Evolutionary conservation across 2,888 invertebrate species (phyloP), one percentile per base, ranked within the genome.

Genomic region (Andricus curvator): DNA sequence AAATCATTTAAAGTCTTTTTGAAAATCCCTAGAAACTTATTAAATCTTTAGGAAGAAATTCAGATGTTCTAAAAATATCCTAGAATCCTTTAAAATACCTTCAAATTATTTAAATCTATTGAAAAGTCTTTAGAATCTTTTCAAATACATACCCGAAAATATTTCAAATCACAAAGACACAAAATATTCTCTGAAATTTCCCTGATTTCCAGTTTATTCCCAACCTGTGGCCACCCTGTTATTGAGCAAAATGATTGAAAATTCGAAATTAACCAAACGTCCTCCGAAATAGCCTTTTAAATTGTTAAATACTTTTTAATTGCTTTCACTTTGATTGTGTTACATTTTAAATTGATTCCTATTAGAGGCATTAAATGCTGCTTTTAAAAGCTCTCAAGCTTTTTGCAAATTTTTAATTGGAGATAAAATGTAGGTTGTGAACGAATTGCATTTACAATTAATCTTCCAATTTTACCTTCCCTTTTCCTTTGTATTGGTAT

Each of bases 401-500:
- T 6, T 51, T n/a, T 51, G 51, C 2, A 8, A 0, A n/a, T 56
- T 56, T n/a, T n/a, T n/a, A n/a, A n/a, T 9, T 44, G 44, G 4
- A 15, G 15, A 15, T 15, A 17, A 48, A 48, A 48, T 48, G 48
- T 6, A 48, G 48, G 48, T 48, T 48, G 5, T 17, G 17, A 48
- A 48, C 17, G 5, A 17, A 15, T 44, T 17, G 15, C 15, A 15
- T 13, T 56, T 20, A 56, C 56, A 56, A 56, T 9, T 62, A 29
- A 44, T 25, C 33, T 4, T 74, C 20, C 2, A 37, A 74, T 74
- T 56, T 33, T 15, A n/a, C 33, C 11, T 15, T 74, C 13, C 5
- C 22, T 74, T 33, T 51, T 56, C 70, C 33, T 70, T 70, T 70
- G 51, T 29, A 51, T 37, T 56, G 51, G 29, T 13, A 51, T 74